Evolutionary conservation across 2,797 vertebrate genomes (phyloP).

Genomic region (Meriones psammophilus): DNA sequence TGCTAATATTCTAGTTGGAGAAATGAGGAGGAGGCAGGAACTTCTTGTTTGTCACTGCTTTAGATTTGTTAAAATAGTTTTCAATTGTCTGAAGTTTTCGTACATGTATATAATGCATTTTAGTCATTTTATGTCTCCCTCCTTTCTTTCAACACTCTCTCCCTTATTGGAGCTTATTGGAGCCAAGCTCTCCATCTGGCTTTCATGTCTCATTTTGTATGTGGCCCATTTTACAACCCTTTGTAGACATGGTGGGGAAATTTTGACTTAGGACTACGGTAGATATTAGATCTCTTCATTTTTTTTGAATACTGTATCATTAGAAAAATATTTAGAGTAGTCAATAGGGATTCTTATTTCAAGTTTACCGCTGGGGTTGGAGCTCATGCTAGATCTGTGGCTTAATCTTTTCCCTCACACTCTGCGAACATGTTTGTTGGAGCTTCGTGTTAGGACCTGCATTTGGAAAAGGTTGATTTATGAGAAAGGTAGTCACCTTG

Average conservation of each 20-base stretch:
- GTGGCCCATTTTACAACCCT: background rate
- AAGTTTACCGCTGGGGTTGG: background rate
- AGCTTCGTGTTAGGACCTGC: background rate
- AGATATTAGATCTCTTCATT: background rate
- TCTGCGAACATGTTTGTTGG: background rate
- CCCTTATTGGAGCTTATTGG: background rate
- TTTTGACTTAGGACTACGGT: slow-evolving; percentile 25
- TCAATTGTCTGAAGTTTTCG: background rate
- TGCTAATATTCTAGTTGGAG: background rate
- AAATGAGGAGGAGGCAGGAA: background rate
- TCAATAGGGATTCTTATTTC: background rate
- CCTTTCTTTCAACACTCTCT: background rate
- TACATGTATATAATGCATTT: background rate
- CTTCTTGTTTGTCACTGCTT: background rate
- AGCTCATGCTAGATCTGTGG: background rate
- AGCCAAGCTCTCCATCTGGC: background rate
- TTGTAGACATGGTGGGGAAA: background rate
- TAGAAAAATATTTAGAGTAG: background rate
- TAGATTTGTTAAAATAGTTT: background rate
- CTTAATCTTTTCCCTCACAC: background rate
- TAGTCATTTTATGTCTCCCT: background rate
- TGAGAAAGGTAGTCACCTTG: background rate
- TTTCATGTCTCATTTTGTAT: background rate
- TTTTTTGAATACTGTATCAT: slow-evolving; percentile 20
- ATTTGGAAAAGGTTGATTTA: background rate